Base-by-base conservation (phyloP, 1,140 invertebrate genomes). In the Meloidogyne exigua region DNA sequence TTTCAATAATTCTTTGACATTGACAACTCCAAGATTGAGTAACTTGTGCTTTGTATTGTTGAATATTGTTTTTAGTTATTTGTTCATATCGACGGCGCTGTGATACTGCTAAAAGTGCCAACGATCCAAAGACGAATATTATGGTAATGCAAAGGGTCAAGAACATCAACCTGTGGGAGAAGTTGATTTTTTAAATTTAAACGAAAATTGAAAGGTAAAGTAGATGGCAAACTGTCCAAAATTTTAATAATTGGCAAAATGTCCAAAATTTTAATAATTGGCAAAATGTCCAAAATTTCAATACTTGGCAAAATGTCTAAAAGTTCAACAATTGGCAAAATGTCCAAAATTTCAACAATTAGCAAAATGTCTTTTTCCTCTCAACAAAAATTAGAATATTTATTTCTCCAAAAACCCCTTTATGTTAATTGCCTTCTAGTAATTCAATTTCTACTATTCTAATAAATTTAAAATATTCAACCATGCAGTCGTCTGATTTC, bases 101-200 rank as follows among this genome's bases (percentile, higher is more conserved):
- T 26, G n/a, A 28, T 13, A 78, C n/a, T 21, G 70, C 75, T 18
- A 78, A 28, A 63, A 78, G 36, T 15, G 66, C 23, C 28, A 78
- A 63, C 1, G 76, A 75, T 21, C 62, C 49, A 12, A 78, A 62
- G 10, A 76, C 69, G 25, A 78, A 23, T 39, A 78, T 15, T 28
- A 78, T 78, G 75, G 76, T 76, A 26, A 32, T 42, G 32, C 76
- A 74, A 42, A 78, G 39, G 11, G 49, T 26, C 11, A 77, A 3
- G 32, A 78, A 68, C 39, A 78, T 78, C 57, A 74, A 78, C 75
- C 76, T 78, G 65, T 39, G 21, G 5, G 42, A 57, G 42, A 26
- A 26, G 28, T 25, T 23, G 9, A 21, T 66, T 65, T 76, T 65
- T 11, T 11, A 57, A 39, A 44, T 32, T 25, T 44, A 42, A 26